Base-by-base conservation (phyloP, 2,113 vertebrate genomes). In the Anarhynchus alexandrinus region DNA sequence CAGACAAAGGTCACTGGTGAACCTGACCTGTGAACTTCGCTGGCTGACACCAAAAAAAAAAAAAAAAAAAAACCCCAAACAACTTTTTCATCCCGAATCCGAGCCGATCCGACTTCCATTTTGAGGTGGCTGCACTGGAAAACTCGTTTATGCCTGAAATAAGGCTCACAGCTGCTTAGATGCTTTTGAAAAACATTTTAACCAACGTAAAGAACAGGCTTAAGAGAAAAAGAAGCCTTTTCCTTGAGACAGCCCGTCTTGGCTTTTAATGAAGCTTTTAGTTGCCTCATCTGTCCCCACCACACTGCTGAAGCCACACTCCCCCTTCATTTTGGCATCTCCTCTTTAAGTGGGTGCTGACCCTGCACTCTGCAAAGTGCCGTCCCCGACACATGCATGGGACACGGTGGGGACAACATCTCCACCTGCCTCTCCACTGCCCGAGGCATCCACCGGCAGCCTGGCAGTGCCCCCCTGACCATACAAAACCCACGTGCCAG, bases 381-480 rank as follows among this genome's bases (percentile, higher is more conserved):
- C 10, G 1, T 59, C 45, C 52, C 42, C 54, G 58, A 23, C 22
- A 9, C 3, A 0, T 10, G 18, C 26, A 4, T 0, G 19, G 36
- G 61, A 74, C 70, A 8, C 2, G 0, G n/a, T 0, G 2, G 36
- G 66, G 61, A 82, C 74, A 45, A 3, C 2, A 1, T 34, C 25
- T 42, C 43, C 6, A 2, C 42, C 49, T 12, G 67, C 40, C 40
- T 11, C 40, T 40, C 40, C 40, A 11, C 40, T 40, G 40, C 91
- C 72, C 0, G 1, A 59, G 40, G 26, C 45, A 26, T 0, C 70
- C 55, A 12, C 36, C 62, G n/a, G 70, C 36, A 78, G 17, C 47
- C 47, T 1, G 27, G 12, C 6, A 45, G 64, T 54, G 16, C 36
- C 12, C 30, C 23, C 2, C 30, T 20, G 1, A 27, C 10, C 9